A percentile compares a stretch with the other conserved stretches of the same genome.
Evolutionary conservation across 1,140 invertebrate genomes (phyloP).

Genomic region (Anoplolepis gracilipes): DNA sequence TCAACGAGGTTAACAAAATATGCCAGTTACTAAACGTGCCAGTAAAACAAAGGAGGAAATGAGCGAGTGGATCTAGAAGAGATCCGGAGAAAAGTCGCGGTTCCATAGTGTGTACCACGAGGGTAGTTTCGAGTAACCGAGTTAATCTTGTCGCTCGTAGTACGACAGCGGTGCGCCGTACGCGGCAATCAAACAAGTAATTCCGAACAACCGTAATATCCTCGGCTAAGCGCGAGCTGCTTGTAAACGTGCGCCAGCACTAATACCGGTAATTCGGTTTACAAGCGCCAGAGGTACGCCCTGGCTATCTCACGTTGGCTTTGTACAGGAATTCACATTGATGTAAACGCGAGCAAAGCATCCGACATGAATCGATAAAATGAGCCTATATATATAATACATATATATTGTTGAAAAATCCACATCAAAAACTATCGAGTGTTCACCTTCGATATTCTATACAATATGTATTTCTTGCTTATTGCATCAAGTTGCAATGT

Average conservation of each 20-base stretch:
- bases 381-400: not conserved
- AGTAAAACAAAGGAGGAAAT: not conserved
- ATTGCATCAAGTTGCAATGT: not conserved
- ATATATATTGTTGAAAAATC: constrained; percentile 20
- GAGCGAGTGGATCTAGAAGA: constrained; percentile 25
- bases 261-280: constrained; percentile 75
- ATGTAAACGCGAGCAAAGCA: constrained; percentile 53
- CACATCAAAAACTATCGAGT: not conserved
- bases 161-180: constrained; percentile 40
- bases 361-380: constrained; percentile 13
- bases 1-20: constrained; percentile 6
- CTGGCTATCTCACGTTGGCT: constrained; percentile 56
- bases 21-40: not conserved
- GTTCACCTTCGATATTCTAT: not conserved
- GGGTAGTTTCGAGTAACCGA: constrained; percentile 62
- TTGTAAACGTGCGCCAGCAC: constrained; percentile 71
- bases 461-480: not conserved
- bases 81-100: constrained; percentile 46
- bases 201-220: constrained; percentile 74
- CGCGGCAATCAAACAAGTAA: constrained; percentile 74
- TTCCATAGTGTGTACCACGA: constrained; percentile 27
- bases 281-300: constrained; percentile 62
- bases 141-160: constrained; percentile 63
- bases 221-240: constrained; percentile 70
- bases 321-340: constrained; percentile 62